Base-by-base conservation (phyloP, 2,113 vertebrate genomes). In the Benitochromis conjunctus region DNA sequence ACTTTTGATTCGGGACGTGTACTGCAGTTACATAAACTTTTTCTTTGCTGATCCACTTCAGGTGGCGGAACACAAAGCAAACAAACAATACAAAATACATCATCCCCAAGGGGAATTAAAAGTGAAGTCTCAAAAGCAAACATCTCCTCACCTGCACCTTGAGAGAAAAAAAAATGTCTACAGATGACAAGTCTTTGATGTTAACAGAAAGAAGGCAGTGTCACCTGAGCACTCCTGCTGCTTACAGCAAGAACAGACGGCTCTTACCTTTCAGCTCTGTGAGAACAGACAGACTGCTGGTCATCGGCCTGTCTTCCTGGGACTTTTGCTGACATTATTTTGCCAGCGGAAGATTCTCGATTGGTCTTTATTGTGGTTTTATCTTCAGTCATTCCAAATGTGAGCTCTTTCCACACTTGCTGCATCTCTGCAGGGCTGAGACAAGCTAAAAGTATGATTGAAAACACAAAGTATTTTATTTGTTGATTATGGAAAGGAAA, bases 331-430 rank as follows among this genome's bases (percentile, higher is more conserved):
- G 97, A 94, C 94, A 93, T 95, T 81, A 91, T 93, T 95, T 95
- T 96, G 95, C 96, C 96, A 95, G 94, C 95, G 93, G 95, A 93
- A 94, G 95, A 64, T 43, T 82, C 76, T 31, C 55, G 69, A 16
- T n/a, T 41, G 11, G 13, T 24, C 21, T 76, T 90, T 4, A 8
- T 34, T 4, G 51, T 3, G 41, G 24, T 62, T 84, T 93, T 88
- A 8, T 87, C 84, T 26, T 89, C 90, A 4, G 12, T 29, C 19
- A 46, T 3, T 55, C 96, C 96, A 80, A 95, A 96, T 91, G 96
- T 97, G 94, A 98, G 96, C 95, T 98, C 97, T 95, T 97, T 98
- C 97, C 97, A 98, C 91, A 98, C 95, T 92, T 97, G 97, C 95
- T 97, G 97, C 93, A 97, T 97, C 94, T 98, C 97, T 91, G 97